A percentile compares a stretch with the other conserved stretches of the same genome.
Evolutionary conservation across 64 coral and sea anemone genomes (phyloP).

Genomic region (Porites lutea): DNA sequence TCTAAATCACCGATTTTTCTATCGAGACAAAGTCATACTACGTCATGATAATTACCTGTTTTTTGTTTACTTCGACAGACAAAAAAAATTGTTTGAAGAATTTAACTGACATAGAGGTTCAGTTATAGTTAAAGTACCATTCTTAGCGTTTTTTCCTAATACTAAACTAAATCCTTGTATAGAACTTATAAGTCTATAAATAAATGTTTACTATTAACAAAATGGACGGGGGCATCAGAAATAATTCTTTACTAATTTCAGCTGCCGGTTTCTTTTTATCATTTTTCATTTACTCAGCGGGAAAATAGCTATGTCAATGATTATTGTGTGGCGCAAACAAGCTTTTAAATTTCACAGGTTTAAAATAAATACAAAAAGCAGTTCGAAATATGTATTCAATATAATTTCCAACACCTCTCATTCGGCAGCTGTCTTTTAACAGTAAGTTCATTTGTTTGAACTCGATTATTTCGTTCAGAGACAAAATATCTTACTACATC

Average conservation of each 20-base stretch:
- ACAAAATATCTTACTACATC: background rate
- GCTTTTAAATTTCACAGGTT: background rate
- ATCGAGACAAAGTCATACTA: too few species aligned
- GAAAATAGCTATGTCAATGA: background rate
- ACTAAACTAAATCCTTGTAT: too few species aligned
- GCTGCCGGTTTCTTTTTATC: background rate
- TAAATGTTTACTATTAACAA: too few species aligned
- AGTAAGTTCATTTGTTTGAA: background rate
- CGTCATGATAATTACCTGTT: too few species aligned
- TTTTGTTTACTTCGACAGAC: too few species aligned
- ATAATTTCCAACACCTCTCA: background rate
- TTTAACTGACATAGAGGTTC: too few species aligned
- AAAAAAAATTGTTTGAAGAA: too few species aligned
- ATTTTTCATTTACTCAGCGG: background rate
- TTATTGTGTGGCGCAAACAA: slow-evolving; percentile 9
- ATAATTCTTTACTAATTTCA: background rate
- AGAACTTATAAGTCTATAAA: too few species aligned
- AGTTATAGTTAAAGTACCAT: too few species aligned
- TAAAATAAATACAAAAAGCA: background rate
- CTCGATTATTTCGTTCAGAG: background rate
- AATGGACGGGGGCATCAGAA: background rate
- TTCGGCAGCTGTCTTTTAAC: slow-evolving; percentile 8
- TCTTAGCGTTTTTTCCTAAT: too few species aligned
- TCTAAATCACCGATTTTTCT: too few species aligned
- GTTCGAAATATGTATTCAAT: slow-evolving; percentile 11